Percentiles rank a stretch among this genome's conserved stretches.
phyloP scores from a whole-genome alignment of 2,797 vertebrate species.

The Anguilla anguilla region DNA sequence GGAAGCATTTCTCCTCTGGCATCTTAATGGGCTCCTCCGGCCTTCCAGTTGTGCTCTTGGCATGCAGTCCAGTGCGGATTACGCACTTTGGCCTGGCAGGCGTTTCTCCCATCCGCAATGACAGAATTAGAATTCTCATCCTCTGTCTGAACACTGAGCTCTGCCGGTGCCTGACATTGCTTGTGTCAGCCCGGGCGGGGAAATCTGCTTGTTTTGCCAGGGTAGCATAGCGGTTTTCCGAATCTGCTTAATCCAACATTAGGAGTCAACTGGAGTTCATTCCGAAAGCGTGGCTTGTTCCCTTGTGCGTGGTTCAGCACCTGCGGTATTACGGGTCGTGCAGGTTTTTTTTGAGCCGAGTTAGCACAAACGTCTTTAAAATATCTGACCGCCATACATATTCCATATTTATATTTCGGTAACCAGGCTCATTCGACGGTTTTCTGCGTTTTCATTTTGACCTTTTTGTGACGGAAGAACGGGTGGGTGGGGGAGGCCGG shows the following conservation, averaged over 20 bases:
- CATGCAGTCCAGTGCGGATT: background rate
- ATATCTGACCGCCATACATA: background rate
- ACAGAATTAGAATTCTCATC: constrained; percentile 63
- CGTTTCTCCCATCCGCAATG: constrained; percentile 66
- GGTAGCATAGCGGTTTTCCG: background rate
- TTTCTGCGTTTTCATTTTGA: constrained; percentile 10
- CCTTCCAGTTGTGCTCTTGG: background rate
- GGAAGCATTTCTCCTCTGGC: background rate
- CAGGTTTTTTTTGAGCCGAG: background rate
- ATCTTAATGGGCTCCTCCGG: background rate
- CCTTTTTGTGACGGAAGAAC: background rate
- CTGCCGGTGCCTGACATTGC: background rate
- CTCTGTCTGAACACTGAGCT: constrained; percentile 32
- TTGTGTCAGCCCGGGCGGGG: background rate
- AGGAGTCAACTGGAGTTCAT: constrained; percentile 16
- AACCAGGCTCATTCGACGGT: background rate
- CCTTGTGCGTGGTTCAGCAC: background rate
- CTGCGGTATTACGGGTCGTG: background rate
- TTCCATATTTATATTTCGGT: background rate
- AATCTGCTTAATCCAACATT: background rate
- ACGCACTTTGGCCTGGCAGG: constrained; percentile 43
- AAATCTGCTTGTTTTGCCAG: background rate
- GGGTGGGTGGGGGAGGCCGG: background rate
- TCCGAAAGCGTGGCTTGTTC: background rate
- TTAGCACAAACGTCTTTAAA: background rate